Percentiles rank a stretch among this genome's conserved stretches.
Conservation (phyloP, 1,140 invertebrate genomes). For the Ganaspis sp. region DNA sequence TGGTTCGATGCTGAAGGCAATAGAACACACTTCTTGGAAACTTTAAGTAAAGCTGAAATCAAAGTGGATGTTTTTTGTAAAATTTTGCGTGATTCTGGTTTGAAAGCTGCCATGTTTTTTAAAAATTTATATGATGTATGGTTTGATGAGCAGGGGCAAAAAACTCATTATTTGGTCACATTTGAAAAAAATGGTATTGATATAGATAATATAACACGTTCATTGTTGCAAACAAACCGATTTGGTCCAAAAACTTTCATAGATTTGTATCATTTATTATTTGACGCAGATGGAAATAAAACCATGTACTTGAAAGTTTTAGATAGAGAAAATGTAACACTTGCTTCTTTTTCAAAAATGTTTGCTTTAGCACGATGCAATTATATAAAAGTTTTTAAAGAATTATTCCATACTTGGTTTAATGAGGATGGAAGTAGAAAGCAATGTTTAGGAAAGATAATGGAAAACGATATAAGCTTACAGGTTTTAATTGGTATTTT, state of each 20-base stretch:
- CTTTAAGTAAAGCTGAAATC: conserved; percentile 11
- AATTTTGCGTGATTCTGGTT: neutral
- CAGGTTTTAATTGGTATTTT: neutral
- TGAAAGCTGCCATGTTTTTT: neutral
- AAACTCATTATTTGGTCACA: conserved; percentile 35
- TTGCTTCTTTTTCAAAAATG: neutral
- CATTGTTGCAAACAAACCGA: neutral
- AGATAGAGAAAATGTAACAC: neutral
- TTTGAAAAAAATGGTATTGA: conserved; percentile 22
- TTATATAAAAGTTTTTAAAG: conserved; percentile 43
- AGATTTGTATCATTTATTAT: neutral
- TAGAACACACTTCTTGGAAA: neutral
- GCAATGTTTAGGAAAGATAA: conserved; percentile 11
- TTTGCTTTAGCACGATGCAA: neutral
- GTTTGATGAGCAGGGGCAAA: neutral
- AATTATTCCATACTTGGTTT: conserved; percentile 45
- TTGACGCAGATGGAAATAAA: neutral
- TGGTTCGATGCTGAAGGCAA: conserved; percentile 53
- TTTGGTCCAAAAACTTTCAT: neutral
- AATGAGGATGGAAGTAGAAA: conserved; percentile 50
- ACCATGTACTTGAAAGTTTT: neutral
- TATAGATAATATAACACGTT: conserved; percentile 28
- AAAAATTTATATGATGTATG: neutral
- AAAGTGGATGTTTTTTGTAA: neutral
- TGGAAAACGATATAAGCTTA: neutral